Evolutionary conservation across 2,888 invertebrate species (phyloP).

Genomic region (Eremobia ochroleuca): DNA sequence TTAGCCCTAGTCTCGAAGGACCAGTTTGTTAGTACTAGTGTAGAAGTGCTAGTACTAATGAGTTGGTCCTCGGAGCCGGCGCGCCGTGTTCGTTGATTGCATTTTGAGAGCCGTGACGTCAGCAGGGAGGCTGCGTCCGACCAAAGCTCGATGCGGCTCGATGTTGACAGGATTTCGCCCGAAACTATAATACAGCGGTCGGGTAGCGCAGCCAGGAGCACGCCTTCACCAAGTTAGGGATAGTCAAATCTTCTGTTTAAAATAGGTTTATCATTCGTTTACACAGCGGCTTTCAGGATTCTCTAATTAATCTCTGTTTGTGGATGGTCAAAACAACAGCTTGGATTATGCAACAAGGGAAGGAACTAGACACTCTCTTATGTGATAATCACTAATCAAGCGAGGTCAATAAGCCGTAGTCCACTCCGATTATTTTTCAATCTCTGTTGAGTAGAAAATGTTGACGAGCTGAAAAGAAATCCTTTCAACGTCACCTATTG

Average conservation of each 20-base stretch:
- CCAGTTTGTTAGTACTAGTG: conserved; percentile 5
- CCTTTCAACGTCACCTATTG: neutral
- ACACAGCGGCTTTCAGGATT: neutral
- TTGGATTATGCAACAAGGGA: neutral
- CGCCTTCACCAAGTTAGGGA: neutral
- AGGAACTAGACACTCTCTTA: neutral
- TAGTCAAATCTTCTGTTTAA: neutral
- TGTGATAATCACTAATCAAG: neutral
- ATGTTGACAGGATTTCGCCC: neutral
- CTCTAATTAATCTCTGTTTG: neutral
- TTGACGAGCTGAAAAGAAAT: neutral
- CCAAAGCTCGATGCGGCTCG: conserved; percentile 3
- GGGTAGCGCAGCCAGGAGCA: neutral
- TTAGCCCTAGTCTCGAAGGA: neutral
- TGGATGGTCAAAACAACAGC: neutral
- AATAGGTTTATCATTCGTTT: neutral
- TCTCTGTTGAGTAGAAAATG: neutral
- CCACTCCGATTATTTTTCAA: neutral
- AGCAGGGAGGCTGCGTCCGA: neutral
- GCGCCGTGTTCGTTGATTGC: conserved; percentile 52
- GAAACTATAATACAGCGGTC: neutral
- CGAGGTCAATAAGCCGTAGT: no score
- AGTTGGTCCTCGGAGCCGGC: conserved; percentile 30
- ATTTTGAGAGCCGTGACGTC: conserved; percentile 44
- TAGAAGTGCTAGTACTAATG: conserved; percentile 7